phyloP scores from a whole-genome alignment of 1,140 invertebrate genomes.

The Pogonus chalceus region DNA sequence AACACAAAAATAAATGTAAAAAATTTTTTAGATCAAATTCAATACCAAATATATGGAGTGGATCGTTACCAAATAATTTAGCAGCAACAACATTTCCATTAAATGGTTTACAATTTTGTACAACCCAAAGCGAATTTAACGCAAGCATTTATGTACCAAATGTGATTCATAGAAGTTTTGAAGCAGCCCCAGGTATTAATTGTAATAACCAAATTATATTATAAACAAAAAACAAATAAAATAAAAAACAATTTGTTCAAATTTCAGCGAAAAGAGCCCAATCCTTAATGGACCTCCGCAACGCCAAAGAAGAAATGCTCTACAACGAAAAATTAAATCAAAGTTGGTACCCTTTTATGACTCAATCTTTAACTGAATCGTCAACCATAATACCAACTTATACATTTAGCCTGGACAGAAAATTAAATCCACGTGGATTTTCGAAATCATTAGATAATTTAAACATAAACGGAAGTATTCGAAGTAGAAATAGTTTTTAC shows the following conservation, averaged over 20 bases:
- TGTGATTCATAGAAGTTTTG: slow-evolving; percentile 14
- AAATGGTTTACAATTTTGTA: slow-evolving; percentile 27
- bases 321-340: slow-evolving; percentile 15
- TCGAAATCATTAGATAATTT: slow-evolving; percentile 20
- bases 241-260: slow-evolving; percentile 2
- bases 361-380: slow-evolving; percentile 19
- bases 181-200: too few species aligned
- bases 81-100: slow-evolving; percentile 19
- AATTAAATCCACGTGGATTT: slow-evolving; percentile 28
- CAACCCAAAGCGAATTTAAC: slow-evolving; percentile 47
- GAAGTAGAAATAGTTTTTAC: slow-evolving; percentile 30
- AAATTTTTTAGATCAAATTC: slow-evolving; percentile 23
- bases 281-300: slow-evolving; percentile 44
- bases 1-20: too few species aligned
- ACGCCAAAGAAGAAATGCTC: slow-evolving; percentile 26
- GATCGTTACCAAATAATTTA: slow-evolving; percentile 22
- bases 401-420: slow-evolving; percentile 17
- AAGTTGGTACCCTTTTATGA: slow-evolving; percentile 20
- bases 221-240: slow-evolving; percentile 23
- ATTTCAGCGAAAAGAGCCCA: slow-evolving; percentile 42
- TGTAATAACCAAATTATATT: slow-evolving; percentile 33
- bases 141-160: slow-evolving; percentile 45
- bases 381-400: slow-evolving; percentile 15
- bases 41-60: slow-evolving; percentile 29
- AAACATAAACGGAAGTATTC: slow-evolving; percentile 26